These are phyloP conservation scores for Harpegnathos saltator DNA, from an alignment of 1,140 invertebrate genomes.

Conservation along the genomic window DNA sequence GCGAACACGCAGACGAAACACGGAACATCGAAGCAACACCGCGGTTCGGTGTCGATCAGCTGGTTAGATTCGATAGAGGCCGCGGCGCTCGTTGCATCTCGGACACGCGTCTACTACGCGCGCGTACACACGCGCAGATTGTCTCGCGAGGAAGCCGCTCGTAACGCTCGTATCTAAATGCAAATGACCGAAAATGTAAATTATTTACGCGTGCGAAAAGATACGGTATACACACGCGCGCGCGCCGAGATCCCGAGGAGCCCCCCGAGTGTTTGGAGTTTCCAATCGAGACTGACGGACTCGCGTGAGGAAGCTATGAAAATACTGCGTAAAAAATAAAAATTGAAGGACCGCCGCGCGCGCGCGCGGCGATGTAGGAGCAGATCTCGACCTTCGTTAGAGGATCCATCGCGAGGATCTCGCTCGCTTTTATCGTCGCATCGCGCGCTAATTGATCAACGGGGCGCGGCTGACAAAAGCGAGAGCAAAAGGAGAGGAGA, in stretches of 20 bases:
- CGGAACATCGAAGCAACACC: constrained; percentile 8
- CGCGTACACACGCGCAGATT: background rate
- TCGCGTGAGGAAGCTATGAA: too few relatives aligned
- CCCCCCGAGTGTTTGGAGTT: too few relatives aligned
- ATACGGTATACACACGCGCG: too few relatives aligned
- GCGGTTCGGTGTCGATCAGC: constrained; percentile 10
- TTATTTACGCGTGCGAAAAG: background rate
- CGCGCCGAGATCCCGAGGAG: too few relatives aligned
- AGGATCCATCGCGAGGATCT: background rate
- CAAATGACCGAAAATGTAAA: constrained; percentile 2
- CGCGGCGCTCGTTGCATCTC: constrained; percentile 16
- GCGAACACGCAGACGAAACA: background rate
- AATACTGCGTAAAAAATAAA: too few relatives aligned
- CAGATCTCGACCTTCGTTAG: background rate
- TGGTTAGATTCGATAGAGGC: constrained; percentile 29
- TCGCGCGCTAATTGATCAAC: too few relatives aligned
- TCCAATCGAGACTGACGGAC: background rate
- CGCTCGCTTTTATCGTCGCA: background rate
- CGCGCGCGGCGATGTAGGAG: too few relatives aligned
- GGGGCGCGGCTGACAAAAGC: too few relatives aligned
- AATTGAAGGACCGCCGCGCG: background rate
- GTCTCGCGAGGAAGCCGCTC: background rate
- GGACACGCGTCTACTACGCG: background rate
- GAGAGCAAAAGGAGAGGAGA: too few relatives aligned
- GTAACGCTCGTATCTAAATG: constrained; percentile 12